Evolutionary conservation across 2,888 invertebrate species (phyloP), one percentile per base, ranked within the genome.

Genomic region (Keiferia lycopersicella): DNA sequence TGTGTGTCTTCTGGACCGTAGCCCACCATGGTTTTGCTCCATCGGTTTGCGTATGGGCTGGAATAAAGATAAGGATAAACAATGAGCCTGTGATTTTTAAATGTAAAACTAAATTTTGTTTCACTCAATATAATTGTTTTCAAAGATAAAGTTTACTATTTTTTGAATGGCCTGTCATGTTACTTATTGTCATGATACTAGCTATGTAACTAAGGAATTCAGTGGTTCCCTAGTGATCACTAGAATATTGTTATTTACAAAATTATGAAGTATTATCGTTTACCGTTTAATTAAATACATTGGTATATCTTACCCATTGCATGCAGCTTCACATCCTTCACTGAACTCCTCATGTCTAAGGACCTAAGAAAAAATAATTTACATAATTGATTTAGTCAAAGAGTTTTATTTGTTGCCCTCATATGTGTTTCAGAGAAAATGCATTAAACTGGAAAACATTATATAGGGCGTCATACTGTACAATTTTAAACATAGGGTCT

Each of bases 21-120:
- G 0, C 99, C 99, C 57, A 99, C 94, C 99, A 99, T 99, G 0
- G 99, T 99, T 91, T 99, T 99, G 81, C 98, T 98, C 99, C 99
- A 99, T 73, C 97, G 95, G 76, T 98, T 98, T 75, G 97, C 97
- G 79, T 99, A 99, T 0, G 98, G 98, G n/a, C 98, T 98, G 80
- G 90, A 87, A 12, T 41, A 26, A 16, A 34, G 14, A 8, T 0
- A 38, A 57, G 1, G n/a, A 34, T 16, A n/a, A n/a, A n/a, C n/a
- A n/a, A n/a, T 22, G n/a, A 14, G 20, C 20, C 0, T 53, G 12
- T 53, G 12, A 22, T 22, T 22, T 10, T 22, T 53, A 45, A n/a
- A 16, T 3, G 41, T 39, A n/a, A n/a, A n/a, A n/a, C n/a, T n/a
- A n/a, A n/a, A n/a, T 30, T 30, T 30, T 39, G 10, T 39, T 39